A percentile compares a stretch with the other conserved stretches of the same genome.
Evolutionary conservation across 2,113 vertebrate species (phyloP).

Genomic region (Nycticorax nycticorax): DNA sequence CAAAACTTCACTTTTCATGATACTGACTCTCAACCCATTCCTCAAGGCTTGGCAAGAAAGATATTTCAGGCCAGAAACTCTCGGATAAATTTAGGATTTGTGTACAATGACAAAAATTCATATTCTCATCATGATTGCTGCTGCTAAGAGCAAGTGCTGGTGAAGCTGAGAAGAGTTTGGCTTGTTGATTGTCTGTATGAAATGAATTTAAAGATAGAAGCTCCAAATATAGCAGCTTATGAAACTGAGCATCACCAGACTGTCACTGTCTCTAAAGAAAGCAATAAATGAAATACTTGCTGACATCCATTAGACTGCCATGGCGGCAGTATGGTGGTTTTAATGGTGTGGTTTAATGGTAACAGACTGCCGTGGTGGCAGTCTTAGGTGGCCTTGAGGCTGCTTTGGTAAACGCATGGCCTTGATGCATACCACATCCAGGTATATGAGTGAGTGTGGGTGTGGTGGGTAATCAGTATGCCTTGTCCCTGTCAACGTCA

Average conservation of each 20-base stretch:
- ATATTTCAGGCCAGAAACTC: not conserved
- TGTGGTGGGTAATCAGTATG: not conserved
- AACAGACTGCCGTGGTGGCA: not conserved
- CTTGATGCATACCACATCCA: not conserved
- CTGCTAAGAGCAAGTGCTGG: not conserved
- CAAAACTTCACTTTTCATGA: not conserved
- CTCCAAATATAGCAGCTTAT: not conserved
- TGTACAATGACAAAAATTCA: not conserved
- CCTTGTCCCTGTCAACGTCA: not conserved
- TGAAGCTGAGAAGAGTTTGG: not conserved
- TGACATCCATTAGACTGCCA: not conserved
- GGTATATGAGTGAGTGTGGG: not conserved
- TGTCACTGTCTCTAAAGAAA: not conserved
- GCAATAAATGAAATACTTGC: not conserved
- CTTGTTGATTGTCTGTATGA: not conserved
- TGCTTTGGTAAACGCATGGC: not conserved
- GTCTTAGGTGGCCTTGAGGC: not conserved
- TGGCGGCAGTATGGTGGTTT: not conserved
- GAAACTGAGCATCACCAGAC: not conserved
- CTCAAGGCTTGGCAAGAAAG: not conserved
- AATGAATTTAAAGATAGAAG: not conserved
- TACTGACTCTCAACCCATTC: rapidly evolving
- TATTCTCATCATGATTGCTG: not conserved
- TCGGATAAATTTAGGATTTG: not conserved
- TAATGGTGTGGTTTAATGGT: not conserved